Percentiles rank a stretch among this genome's conserved stretches.
These are phyloP conservation scores for Rana temporaria DNA, from an alignment of 2,113 vertebrate species.

Conservation along the genomic window DNA sequence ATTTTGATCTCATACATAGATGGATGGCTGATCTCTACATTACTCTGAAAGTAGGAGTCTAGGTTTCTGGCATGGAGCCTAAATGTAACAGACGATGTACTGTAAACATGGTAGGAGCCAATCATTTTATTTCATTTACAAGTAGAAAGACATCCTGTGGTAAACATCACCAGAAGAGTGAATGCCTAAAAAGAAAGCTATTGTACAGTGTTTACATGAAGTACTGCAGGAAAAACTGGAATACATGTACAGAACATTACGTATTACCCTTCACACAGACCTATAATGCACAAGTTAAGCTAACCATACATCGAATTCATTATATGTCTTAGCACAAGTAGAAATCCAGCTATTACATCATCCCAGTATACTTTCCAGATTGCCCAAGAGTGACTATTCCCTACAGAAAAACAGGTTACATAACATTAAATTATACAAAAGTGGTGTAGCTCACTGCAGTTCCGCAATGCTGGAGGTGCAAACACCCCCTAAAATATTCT, in stretches of 20 bases:
- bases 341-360: neutral
- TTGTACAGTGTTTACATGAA: neutral
- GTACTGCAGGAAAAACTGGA: constrained; percentile 7
- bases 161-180: neutral
- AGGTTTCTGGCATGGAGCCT: constrained; percentile 5
- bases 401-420: neutral
- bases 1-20: neutral
- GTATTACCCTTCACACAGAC: neutral
- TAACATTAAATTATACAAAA: neutral
- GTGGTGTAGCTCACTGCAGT: too few species aligned
- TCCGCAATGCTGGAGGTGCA: too few species aligned
- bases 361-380: neutral
- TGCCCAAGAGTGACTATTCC: neutral
- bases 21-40: neutral
- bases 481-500: too few species aligned
- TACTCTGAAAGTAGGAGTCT: neutral
- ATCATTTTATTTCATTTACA: constrained; percentile 1
- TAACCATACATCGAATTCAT: neutral
- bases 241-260: neutral
- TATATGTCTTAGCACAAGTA: neutral
- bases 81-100: constrained; percentile 22
- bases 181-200: neutral
- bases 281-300: neutral
- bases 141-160: constrained; percentile 24
- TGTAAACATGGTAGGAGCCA: constrained; percentile 8